Conservation (phyloP, 2,888 invertebrate genomes). For the Gastrophysa polygoni region DNA sequence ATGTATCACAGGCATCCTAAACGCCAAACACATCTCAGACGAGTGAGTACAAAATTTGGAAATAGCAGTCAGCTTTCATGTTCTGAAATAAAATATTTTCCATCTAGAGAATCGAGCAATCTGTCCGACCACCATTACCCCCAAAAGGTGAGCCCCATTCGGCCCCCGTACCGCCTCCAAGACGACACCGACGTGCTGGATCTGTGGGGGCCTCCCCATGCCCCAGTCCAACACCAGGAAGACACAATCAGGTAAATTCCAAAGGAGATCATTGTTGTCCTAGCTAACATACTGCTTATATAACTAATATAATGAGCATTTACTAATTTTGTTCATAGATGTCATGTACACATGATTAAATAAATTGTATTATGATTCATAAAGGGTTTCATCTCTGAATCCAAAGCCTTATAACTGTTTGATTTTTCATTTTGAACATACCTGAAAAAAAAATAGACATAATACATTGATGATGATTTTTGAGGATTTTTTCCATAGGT, state of each 20-base stretch:
- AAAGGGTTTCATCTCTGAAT: slow-evolving; percentile 36
- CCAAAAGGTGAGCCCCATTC: slow-evolving; percentile 67
- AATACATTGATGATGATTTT: too few relatives aligned
- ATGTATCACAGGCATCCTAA: slow-evolving; percentile 95
- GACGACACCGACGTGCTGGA: slow-evolving; percentile 64
- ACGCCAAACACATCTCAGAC: slow-evolving; percentile 78
- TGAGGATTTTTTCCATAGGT: too few relatives aligned
- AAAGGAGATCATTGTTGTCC: slow-evolving; percentile 57
- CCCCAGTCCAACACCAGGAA: slow-evolving; percentile 59
- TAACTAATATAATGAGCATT: slow-evolving; percentile 2
- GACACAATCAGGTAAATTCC: slow-evolving; percentile 55
- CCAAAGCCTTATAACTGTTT: slow-evolving; percentile 39
- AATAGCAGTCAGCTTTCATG: neutral
- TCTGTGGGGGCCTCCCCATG: slow-evolving; percentile 60
- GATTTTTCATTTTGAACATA: neutral
- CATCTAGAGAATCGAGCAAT: slow-evolving; percentile 35
- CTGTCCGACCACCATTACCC: slow-evolving; percentile 67
- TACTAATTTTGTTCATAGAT: too few relatives aligned
- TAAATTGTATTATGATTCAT: slow-evolving; percentile 6
- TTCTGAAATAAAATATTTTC: neutral
- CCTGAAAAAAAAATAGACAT: too few relatives aligned
- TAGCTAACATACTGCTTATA: slow-evolving; percentile 37
- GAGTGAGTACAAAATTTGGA: slow-evolving; percentile 63
- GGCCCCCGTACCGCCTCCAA: slow-evolving; percentile 70
- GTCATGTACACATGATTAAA: slow-evolving; percentile 10